A percentile compares a stretch with the other conserved stretches of the same genome.
These are phyloP conservation scores for Drosophila yooni DNA, from an alignment of 2,888 invertebrate species.

Conservation along the genomic window DNA sequence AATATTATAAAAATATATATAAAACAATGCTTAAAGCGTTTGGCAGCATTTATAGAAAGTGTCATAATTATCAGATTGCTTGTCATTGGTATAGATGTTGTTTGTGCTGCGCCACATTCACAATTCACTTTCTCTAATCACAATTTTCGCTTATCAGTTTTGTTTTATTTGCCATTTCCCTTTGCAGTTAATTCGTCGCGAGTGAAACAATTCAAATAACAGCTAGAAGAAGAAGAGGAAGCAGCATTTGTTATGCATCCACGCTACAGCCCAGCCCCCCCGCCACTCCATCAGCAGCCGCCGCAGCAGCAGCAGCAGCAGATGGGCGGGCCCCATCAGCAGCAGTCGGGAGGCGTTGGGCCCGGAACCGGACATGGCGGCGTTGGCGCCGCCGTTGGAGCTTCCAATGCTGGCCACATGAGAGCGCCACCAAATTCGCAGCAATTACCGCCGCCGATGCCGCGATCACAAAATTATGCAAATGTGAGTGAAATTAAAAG, in stretches of 20 bases:
- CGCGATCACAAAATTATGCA: constrained; percentile 83
- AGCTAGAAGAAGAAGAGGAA: constrained; percentile 3
- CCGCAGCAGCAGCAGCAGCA: constrained; percentile 62
- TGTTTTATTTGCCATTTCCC: constrained; percentile 17
- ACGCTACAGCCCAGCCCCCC: constrained; percentile 81
- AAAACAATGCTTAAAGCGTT: background rate
- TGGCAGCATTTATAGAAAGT: background rate
- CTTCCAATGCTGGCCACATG: constrained; percentile 31
- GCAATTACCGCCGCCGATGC: constrained; percentile 63
- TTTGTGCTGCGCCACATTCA: background rate
- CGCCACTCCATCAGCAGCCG: constrained; percentile 61
- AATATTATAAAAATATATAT: background rate
- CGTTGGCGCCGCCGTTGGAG: constrained; percentile 10
- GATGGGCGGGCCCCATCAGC: constrained; percentile 56
- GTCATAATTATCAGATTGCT: constrained; percentile 15
- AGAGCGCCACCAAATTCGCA: constrained; percentile 47
- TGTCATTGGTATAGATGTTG: background rate
- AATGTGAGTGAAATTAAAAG: constrained; percentile 83
- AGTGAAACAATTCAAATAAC: constrained; percentile 11
- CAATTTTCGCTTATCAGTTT: constrained; percentile 15
- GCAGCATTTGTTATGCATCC: constrained; percentile 74
- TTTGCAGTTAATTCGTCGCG: constrained; percentile 37
- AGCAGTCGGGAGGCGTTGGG: constrained; percentile 14
- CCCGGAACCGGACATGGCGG: constrained; percentile 33
- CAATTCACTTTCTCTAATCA: constrained; percentile 19